Evolutionary conservation across 2,797 vertebrate genomes (phyloP), one percentile per base, ranked within the genome.

Genomic region (Myotis myotis): DNA sequence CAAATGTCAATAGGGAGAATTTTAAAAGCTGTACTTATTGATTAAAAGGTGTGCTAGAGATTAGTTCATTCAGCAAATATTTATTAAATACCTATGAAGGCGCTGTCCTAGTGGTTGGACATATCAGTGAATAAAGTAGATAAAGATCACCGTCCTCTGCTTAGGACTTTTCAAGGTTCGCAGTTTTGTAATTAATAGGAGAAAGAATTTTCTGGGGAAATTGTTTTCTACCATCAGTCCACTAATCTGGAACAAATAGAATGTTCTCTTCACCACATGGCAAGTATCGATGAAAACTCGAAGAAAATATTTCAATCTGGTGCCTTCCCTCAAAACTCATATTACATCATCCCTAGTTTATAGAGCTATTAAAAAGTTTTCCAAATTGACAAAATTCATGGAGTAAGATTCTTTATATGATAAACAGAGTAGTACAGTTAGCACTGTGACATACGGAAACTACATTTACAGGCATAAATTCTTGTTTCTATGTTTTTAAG

Each of bases 251-350:
- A 95, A 93, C 47, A 95, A 95, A 96, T 13, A 96, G 49, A 94
- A 94, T 72, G 87, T 96, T 96, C 85, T 93, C n/a, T 60, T 82
- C 36, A 94, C 64, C 78, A 96, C 96, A 92, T 96, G 86, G 93
- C 81, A 96, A 93, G 64, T 87, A 92, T 89, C 55, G 87, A 86
- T 38, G 75, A 94, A 95, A 91, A 92, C 55, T 51, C 7, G 66
- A 86, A 93, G 28, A 93, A 95, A 93, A 89, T 66, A 68, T 72
- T 89, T 93, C 78, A 95, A 80, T 86, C 94, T 95, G 86, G 36
- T 89, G 64, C 47, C 84, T 95, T 93, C 60, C 41, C n/a, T 80
- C 74, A 44, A 57, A 92, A 95, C 66, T 89, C 57, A 22, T 55
- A 91, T 88, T 75, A 70, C 11, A 62, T 86, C 95, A 89, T 57